A percentile compares a stretch with the other conserved stretches of the same genome.
These are phyloP conservation scores for Vultur gryphus DNA, from an alignment of 2,797 vertebrate species.

Conservation along the genomic window DNA sequence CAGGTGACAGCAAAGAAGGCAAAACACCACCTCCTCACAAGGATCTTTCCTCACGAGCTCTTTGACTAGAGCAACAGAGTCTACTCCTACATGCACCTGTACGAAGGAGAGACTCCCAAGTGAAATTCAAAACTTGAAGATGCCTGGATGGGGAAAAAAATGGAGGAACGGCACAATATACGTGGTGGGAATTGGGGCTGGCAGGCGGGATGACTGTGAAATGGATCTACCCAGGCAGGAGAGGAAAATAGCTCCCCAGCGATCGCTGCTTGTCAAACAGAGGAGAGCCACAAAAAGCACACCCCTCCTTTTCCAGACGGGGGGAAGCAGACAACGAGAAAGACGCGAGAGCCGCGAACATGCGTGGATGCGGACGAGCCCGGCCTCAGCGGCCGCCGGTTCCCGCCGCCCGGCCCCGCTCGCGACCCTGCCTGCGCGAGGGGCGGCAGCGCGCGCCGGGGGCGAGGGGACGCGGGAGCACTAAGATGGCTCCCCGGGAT, in stretches of 20 bases:
- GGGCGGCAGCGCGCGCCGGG: neutral
- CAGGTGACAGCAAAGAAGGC: neutral
- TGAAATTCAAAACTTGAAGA: slow-evolving; percentile 39
- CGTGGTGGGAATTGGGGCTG: neutral
- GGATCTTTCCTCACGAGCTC: neutral
- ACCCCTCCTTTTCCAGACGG: neutral
- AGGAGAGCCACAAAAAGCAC: neutral
- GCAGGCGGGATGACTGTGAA: neutral
- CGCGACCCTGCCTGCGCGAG: neutral
- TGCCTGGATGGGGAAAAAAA: neutral
- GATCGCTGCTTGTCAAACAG: neutral
- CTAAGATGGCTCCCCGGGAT: slow-evolving; percentile 32
- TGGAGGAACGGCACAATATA: slow-evolving; percentile 6
- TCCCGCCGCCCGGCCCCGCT: neutral
- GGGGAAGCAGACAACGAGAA: neutral
- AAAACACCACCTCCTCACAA: neutral
- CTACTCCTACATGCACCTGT: slow-evolving; percentile 39
- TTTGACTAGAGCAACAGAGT: neutral
- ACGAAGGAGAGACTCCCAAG: slow-evolving; percentile 36
- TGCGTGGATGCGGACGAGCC: neutral
- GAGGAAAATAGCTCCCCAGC: neutral
- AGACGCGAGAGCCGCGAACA: neutral
- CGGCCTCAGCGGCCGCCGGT: neutral
- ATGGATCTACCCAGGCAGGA: neutral
- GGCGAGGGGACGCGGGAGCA: neutral